Evolutionary conservation across 1,140 invertebrate species (phyloP), one percentile per base, ranked within the genome.

Genomic region (Penaeus vannamei): DNA sequence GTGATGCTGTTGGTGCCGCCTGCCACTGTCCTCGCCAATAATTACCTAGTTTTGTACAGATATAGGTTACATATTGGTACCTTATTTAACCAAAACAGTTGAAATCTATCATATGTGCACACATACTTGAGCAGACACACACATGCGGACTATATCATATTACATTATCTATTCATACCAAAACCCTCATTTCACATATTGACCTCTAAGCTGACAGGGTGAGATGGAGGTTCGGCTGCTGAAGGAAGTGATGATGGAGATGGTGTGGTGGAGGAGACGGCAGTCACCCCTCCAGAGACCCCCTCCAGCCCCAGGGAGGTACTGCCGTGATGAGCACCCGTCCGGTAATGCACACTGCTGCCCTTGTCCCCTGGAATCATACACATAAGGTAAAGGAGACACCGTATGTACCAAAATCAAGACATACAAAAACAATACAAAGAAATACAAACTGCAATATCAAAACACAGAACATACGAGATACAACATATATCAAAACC

Each of bases 141-240:
- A 46, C 42, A 46, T 10, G 42, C 53, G 17, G 17, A 53, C 14
- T 10, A 53, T 2, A 53, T 53, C 17, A 5, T 1, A 53, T 53
- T 53, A 12, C 12, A 53, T 14, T 53, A 1, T 14, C 53, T 42
- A 53, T 2, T 53, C 0, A 53, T 53, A 10, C 17, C 53, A 8
- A 84, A 62, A 62, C 53, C 36, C 26, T 32, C 23, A 32, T 29
- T 26, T 26, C 42, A 5, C 19, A 22, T 26, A 42, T 32, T 46
- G 61, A 84, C 87, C 72, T 89, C 82, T 59, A 89, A 72, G 42
- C 87, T 89, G 82, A 89, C 87, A n/a, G 87, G 87, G 59, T 84
- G 81, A 23, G 87, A 84, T 2, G 87, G 87, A 19, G 87, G 87
- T 32, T 89, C 87, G 26, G 87, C 81, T n/a, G 88, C 88, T n/a